Percentiles rank a stretch among this genome's conserved stretches.
Evolutionary conservation across 2,888 invertebrate genomes (phyloP).

Genomic region (Athrips mouffetella): DNA sequence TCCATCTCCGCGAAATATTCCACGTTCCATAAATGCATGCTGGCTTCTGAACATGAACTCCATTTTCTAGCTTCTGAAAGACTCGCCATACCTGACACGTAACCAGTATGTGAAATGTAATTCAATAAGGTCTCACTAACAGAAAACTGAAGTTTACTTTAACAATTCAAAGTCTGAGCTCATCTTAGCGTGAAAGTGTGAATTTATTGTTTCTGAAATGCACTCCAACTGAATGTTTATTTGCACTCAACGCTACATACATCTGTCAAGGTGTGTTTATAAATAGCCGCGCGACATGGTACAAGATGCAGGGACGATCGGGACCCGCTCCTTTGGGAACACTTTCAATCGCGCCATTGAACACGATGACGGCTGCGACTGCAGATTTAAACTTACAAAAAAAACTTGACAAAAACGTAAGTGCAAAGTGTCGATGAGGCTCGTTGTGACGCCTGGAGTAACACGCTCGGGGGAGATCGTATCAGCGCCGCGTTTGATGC

Average conservation of each 20-base stretch:
- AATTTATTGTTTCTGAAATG: slow-evolving; percentile 8
- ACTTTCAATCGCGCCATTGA: slow-evolving; percentile 64
- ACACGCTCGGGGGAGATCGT: slow-evolving; percentile 37
- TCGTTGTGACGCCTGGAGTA: slow-evolving; percentile 1
- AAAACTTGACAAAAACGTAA: slow-evolving; percentile 35
- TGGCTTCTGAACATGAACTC: slow-evolving; percentile 3
- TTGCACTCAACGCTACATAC: slow-evolving; percentile 11
- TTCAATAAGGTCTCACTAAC: no score
- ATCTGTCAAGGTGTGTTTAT: slow-evolving; percentile 23
- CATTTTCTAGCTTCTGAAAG: neutral
- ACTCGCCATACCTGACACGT: slow-evolving; percentile 1
- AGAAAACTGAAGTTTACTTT: no score
- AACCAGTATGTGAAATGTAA: no score
- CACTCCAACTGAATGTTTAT: slow-evolving; percentile 11
- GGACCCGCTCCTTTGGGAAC: slow-evolving; percentile 39
- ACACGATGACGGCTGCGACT: slow-evolving; percentile 66
- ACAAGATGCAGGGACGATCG: slow-evolving; percentile 16
- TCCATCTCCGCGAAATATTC: neutral
- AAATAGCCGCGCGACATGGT: slow-evolving; percentile 35
- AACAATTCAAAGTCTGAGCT: neutral
- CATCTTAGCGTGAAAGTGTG: slow-evolving; percentile 7
- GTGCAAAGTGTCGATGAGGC: slow-evolving; percentile 15
- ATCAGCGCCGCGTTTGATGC: slow-evolving; percentile 32
- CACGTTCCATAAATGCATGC: slow-evolving; percentile 8
- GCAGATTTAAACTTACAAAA: slow-evolving; percentile 40